phyloP scores from a whole-genome alignment of 2,797 vertebrate species.

The Pempheris klunzingeri region DNA sequence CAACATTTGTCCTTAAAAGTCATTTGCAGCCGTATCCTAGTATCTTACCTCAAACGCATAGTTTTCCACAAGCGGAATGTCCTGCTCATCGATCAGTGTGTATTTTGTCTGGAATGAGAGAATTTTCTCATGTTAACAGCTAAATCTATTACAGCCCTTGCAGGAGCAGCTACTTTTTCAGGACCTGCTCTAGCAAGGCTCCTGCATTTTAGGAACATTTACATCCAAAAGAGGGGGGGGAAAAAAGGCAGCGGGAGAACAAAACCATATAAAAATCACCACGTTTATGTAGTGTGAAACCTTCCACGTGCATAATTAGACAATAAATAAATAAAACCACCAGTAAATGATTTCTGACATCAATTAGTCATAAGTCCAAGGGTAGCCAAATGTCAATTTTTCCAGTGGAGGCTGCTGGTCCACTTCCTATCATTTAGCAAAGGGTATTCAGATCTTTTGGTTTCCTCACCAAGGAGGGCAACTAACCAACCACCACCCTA shows the following conservation, averaged over 20 bases:
- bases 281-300: not conserved
- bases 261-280: not conserved
- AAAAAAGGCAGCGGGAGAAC: too few relatives aligned
- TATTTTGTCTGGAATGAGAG: slow-evolving; percentile 92
- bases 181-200: not conserved
- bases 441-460: not conserved
- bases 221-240: not conserved
- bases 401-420: not conserved
- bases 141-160: not conserved
- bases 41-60: slow-evolving; percentile 96
- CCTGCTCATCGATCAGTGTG: slow-evolving; percentile 97
- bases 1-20: not conserved
- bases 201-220: too few relatives aligned
- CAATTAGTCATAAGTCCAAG: not conserved
- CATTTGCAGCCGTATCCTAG: not conserved
- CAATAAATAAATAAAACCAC: not conserved
- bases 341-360: not conserved
- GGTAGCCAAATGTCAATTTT: not conserved
- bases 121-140: not conserved
- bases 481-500: not conserved
- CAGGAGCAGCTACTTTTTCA: not conserved
- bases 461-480: not conserved
- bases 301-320: not conserved
- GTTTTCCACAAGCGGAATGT: slow-evolving; percentile 98
- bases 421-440: not conserved